These are phyloP conservation scores for Mimas tiliae DNA, from an alignment of 2,888 invertebrate species.

Conservation along the genomic window DNA sequence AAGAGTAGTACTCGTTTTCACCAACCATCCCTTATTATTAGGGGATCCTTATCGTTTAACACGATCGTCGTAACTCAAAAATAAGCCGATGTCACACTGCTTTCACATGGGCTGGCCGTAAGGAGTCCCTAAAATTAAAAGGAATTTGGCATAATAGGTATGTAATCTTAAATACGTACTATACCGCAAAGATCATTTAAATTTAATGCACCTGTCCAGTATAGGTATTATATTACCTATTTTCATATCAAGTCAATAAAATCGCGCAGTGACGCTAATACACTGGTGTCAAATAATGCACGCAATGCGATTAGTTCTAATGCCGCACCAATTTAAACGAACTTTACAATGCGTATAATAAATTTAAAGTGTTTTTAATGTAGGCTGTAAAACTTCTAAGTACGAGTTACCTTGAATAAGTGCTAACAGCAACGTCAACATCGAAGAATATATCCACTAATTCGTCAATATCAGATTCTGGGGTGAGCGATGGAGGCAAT, in stretches of 20 bases:
- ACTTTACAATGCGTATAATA: neutral
- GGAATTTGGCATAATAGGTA: no score
- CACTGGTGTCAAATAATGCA: conserved; percentile 16
- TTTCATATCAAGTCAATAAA: neutral
- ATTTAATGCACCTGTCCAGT: neutral
- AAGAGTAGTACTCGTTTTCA: neutral
- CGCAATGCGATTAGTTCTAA: conserved; percentile 6
- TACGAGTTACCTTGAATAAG: conserved; percentile 70
- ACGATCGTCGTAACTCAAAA: no score
- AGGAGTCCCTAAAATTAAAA: no score
- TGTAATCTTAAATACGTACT: no score
- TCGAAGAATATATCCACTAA: conserved; percentile 80
- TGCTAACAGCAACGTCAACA: conserved; percentile 77
- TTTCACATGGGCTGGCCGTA: no score
- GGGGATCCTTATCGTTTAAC: no score
- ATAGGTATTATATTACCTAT: neutral
- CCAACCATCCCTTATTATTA: no score
- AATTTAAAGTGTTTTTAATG: neutral
- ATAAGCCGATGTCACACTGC: no score
- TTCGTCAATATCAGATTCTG: conserved; percentile 77
- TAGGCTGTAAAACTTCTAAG: neutral
- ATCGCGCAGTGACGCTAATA: neutral
- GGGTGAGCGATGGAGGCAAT: conserved; percentile 76
- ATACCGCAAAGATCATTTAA: neutral
- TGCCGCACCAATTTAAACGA: neutral